Percentiles rank a stretch among this genome's conserved stretches.
Evolutionary conservation across 2,113 vertebrate genomes (phyloP).

Genomic region (Paradisaea rubra): DNA sequence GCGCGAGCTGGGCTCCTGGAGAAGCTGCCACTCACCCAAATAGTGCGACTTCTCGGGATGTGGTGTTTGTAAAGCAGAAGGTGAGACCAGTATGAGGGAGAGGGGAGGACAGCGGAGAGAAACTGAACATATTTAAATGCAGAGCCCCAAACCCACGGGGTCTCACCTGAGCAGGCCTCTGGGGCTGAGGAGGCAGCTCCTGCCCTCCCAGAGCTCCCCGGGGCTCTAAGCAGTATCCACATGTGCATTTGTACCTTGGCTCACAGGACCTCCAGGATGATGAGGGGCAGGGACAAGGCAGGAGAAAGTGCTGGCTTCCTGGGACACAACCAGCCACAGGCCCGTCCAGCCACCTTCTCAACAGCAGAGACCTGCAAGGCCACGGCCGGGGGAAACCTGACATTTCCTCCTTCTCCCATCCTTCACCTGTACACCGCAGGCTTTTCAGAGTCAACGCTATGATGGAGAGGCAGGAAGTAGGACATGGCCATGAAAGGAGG

Average conservation of each 20-base stretch:
- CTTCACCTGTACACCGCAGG: fast-evolving
- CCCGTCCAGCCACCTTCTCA: neutral
- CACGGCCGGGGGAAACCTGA: fast-evolving
- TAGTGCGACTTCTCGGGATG: neutral
- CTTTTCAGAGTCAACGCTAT: fast-evolving
- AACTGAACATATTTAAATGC: neutral
- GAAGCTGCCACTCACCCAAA: neutral
- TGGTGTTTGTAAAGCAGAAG: neutral
- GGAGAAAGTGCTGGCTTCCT: too few species aligned
- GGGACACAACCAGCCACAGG: neutral
- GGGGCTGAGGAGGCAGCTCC: neutral
- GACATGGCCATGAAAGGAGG: fast-evolving
- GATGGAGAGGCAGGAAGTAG: fast-evolving
- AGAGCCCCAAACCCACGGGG: neutral
- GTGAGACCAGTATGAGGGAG: fast-evolving
- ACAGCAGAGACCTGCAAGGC: neutral
- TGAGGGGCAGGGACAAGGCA: neutral
- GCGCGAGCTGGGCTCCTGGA: neutral
- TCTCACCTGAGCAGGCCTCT: neutral
- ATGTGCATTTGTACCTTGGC: too few species aligned
- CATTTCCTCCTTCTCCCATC: neutral
- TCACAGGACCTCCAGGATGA: fast-evolving
- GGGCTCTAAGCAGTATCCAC: neutral
- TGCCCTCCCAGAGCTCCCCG: fast-evolving
- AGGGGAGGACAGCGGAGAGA: fast-evolving